Evolutionary conservation across 2,888 invertebrate species (phyloP).

Genomic region (Brenthis ino): DNA sequence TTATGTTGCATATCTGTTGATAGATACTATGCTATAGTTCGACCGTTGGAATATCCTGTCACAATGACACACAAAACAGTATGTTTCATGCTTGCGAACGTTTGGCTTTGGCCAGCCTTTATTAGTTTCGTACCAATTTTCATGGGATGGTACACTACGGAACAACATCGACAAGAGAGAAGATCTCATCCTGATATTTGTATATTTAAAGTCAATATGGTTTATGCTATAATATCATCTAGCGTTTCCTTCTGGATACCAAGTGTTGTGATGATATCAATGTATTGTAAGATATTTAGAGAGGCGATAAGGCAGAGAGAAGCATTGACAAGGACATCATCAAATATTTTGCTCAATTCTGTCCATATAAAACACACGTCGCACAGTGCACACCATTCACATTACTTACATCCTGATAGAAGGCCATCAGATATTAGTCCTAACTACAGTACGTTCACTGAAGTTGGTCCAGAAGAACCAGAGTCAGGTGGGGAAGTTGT

Average conservation of each 20-base stretch:
- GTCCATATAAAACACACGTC: conserved; percentile 91
- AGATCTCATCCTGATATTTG: conserved; percentile 88
- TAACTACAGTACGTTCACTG: conserved; percentile 78
- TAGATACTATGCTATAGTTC: conserved; percentile 94
- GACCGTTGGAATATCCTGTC: conserved; percentile 94
- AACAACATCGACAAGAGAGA: conserved; percentile 86
- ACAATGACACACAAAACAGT: conserved; percentile 94
- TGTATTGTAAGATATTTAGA: conserved; percentile 93
- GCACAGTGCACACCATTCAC: conserved; percentile 85
- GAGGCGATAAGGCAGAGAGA: conserved; percentile 92
- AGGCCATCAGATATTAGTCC: conserved; percentile 76
- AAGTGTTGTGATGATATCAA: conserved; percentile 94
- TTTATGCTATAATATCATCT: conserved; percentile 93
- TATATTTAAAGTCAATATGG: conserved; percentile 91
- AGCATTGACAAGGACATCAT: conserved; percentile 92
- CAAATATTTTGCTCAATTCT: conserved; percentile 91
- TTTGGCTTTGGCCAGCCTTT: conserved; percentile 95
- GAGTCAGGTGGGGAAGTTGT: conserved; percentile 72
- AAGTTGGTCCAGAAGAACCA: conserved; percentile 74
- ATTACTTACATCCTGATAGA: conserved; percentile 73
- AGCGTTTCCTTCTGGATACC: conserved; percentile 97
- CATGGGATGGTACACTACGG: conserved; percentile 96
- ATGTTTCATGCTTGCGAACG: conserved; percentile 91
- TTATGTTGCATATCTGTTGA: conserved; percentile 97
- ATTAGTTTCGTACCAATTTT: conserved; percentile 98